Evolutionary conservation across 2,888 invertebrate genomes (phyloP), one percentile per base, ranked within the genome.

Genomic region (Raillietiella orientalis): DNA sequence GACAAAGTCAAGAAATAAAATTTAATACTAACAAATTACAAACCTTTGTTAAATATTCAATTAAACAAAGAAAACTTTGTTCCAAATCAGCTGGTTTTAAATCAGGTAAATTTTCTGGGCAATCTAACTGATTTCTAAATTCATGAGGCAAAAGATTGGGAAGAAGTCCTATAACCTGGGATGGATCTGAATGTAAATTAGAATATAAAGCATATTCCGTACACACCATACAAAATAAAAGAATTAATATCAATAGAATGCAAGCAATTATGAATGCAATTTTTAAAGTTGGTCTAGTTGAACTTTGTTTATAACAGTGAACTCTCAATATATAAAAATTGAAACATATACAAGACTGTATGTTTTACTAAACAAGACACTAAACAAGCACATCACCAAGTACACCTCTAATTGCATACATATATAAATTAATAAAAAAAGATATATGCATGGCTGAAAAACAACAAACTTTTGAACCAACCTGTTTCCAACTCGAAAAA

Each of bases 81-180:
- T 87, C 84, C 29, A 75, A 47, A 41, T 87, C 79, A 30, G 64
- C 64, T 24, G 71, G 74, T 33, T 67, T 64, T 27, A 82, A 47
- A 32, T 61, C 59, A 23, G 63, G 53, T 4, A 49, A 44, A 17
- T 47, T 41, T 26, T 51, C 51, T 1, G 56, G 52, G 34, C 59
- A 58, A 25, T 50, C 51, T 28, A 58, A 49, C 30, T 47, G 46
- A 25, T 46, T 47, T 9, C 53, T 41, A 35, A 46, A 52, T 24
- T 54, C 52, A 25, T 51, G 50, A 3, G 63, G 63, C 24, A 72
- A 58, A 25, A 96, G 50, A 41, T 77, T 74, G 0, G 93, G 90
- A 48, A 79, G 90, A 16, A 96, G 51, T 31, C 77, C 65, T 32
- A 96, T 87, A 6, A 96, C 90, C 43, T 84, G 74, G 23, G 75